Conservation (phyloP, 2,888 invertebrate genomes). For the Drosophila melanosoma region DNA sequence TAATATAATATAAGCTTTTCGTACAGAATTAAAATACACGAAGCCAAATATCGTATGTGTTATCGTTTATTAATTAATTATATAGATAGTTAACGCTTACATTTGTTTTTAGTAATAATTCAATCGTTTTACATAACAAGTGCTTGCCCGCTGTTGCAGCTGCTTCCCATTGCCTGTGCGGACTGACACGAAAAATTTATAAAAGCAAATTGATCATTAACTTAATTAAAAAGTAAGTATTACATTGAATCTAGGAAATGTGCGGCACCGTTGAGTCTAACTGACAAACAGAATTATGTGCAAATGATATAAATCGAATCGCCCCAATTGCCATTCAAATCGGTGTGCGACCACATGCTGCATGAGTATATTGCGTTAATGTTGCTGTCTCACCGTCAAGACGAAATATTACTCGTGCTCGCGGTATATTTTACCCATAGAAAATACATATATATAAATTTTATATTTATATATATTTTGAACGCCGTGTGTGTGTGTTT, state of each 20-base stretch:
- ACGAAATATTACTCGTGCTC: constrained; percentile 84
- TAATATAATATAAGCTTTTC: constrained; percentile 15
- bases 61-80: background rate
- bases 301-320: constrained; percentile 32
- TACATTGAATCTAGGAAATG: background rate
- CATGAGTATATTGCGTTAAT: constrained; percentile 65
- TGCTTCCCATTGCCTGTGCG: constrained; percentile 39
- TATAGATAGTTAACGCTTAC: background rate
- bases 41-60: constrained; percentile 1
- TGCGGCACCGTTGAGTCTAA: background rate
- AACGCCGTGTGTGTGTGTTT: constrained; percentile 54
- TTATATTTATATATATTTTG: constrained; percentile 39
- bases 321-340: constrained; percentile 43
- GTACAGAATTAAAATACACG: constrained; percentile 7
- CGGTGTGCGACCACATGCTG: constrained; percentile 41
- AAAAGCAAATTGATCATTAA: background rate
- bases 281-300: background rate
- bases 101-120: constrained; percentile 62
- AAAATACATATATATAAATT: constrained; percentile 33
- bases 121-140: constrained; percentile 68
- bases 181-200: constrained; percentile 2
- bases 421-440: constrained; percentile 68
- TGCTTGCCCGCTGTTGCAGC: constrained; percentile 28
- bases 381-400: constrained; percentile 72
- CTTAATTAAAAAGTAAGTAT: constrained; percentile 26